Percentiles rank a stretch among this genome's conserved stretches.
Evolutionary conservation across 37 sponge, comb jelly and placozoan genomes (phyloP).

Genomic region (Petrosia ficiformis): DNA sequence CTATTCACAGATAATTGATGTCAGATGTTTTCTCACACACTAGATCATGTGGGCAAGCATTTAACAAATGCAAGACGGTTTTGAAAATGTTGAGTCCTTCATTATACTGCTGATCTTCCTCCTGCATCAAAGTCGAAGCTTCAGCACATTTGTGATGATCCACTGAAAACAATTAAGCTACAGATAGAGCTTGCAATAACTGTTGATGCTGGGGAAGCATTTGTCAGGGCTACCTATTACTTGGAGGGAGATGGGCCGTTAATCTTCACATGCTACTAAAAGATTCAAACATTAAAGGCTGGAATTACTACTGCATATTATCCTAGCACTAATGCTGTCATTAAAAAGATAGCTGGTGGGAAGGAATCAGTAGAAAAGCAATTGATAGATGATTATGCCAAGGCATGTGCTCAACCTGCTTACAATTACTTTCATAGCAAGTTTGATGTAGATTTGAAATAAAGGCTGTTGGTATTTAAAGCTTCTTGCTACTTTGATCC

Average conservation of each 20-base stretch:
- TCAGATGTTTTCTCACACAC: conserved; percentile 59
- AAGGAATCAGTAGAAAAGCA: neutral
- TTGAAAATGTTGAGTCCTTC: neutral
- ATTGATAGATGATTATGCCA: neutral
- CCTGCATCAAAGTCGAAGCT: conserved; percentile 24
- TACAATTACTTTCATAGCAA: conserved; percentile 5
- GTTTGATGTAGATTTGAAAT: neutral
- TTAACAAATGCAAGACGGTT: conserved; percentile 20
- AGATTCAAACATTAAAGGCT: neutral
- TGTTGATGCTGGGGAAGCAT: conserved; percentile 12
- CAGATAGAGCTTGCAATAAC: conserved; percentile 15
- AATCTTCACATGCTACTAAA: conserved; percentile 7
- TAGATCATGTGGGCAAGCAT: conserved; percentile 40
- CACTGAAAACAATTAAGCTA: neutral
- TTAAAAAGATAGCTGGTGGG: neutral
- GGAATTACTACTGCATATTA: neutral
- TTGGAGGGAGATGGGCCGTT: conserved; percentile 24
- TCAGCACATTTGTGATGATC: neutral
- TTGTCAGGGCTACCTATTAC: neutral
- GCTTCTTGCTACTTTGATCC: conserved; percentile 21
- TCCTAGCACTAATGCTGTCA: conserved; percentile 22
- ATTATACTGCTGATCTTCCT: conserved; percentile 2
- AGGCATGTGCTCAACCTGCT: conserved; percentile 18
- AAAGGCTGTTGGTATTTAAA: conserved; percentile 9
- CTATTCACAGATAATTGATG: conserved; percentile 12